Conservation (phyloP, 2,113 vertebrate genomes). For the Chamaea fasciata region DNA sequence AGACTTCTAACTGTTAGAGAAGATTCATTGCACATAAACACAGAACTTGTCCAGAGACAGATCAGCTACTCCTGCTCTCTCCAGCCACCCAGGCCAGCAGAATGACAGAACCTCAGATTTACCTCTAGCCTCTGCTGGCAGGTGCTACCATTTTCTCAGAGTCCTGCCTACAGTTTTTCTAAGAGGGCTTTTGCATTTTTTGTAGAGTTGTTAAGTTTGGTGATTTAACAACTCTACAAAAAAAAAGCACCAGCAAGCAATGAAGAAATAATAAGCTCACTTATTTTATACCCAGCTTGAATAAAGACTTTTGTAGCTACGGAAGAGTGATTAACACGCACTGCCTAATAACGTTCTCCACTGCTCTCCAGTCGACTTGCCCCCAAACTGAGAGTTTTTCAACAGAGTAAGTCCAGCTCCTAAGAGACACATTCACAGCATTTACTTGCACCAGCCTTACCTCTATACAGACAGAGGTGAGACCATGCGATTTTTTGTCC, state of each 20-base stretch:
- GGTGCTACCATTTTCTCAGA: neutral
- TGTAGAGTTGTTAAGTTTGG: neutral
- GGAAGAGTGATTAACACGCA: neutral
- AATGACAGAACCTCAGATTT: neutral
- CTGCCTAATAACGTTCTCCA: neutral
- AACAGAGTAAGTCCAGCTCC: neutral
- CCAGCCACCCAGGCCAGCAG: neutral
- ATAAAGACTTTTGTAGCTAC: neutral
- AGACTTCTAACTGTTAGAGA: neutral
- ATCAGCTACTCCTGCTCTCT: neutral
- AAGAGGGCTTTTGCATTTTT: neutral
- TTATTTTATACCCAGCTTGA: neutral
- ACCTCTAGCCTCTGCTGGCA: neutral
- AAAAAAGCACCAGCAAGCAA: neutral
- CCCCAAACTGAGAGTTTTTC: neutral
- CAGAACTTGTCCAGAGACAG: neutral
- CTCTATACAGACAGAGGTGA: neutral
- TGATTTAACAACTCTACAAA: neutral
- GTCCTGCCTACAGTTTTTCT: neutral
- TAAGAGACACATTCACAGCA: neutral
- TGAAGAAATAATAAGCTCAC: neutral
- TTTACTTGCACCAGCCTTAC: neutral
- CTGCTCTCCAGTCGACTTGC: fast-evolving
- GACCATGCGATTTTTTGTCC: neutral
- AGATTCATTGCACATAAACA: neutral